Evolutionary conservation across 2,113 vertebrate species (phyloP), one percentile per base, ranked within the genome.

Genomic region (Sander vitreus): DNA sequence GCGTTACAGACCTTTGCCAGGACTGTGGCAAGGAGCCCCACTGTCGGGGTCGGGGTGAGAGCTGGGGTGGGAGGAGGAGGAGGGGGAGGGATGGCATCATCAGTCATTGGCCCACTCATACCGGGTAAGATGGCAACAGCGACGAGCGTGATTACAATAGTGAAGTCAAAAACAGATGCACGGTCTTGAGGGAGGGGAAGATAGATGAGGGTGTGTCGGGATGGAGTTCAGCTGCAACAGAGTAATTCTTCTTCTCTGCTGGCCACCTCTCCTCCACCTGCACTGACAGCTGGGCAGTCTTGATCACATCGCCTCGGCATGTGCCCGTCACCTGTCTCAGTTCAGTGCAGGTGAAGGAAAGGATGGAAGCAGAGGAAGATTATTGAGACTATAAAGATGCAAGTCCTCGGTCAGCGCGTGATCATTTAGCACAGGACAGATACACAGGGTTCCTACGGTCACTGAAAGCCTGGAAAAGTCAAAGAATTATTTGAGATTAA

Each of bases 71-170:
- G 83, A 1, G 91, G 88, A 7, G 96, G 93, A 7, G 96, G 93
- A 0, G 96, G 97, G 57, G 97, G 97, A 18, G 96, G 90, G 64
- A 59, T 96, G 33, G 94, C 97, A 6, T 84, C 96, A 2, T 94
- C 97, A 0, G 95, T 96, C 89, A 96, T 98, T 60, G 97, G 98
- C 73, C 98, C 98, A 5, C 96, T 98, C 0, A 91, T 99, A 84
- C 98, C 98, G 0, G 98, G 97, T 84, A 99, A 99, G 93, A 96
- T 97, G 83, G 97, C 97, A 0, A 94, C 93, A 16, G 96, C 98
- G 48, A 99, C 98, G 18, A 99, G 98, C 53, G 98, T 99, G 93
- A 99, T 99, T 91, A 99, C 98, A 25, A 99, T 99, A 97, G 98
- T 99, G 78, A 99, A 99, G 95, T 98, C 98, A 88, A 99, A 99